phyloP scores from a whole-genome alignment of 1,140 invertebrate species.

The Sycobia sp. region DNA sequence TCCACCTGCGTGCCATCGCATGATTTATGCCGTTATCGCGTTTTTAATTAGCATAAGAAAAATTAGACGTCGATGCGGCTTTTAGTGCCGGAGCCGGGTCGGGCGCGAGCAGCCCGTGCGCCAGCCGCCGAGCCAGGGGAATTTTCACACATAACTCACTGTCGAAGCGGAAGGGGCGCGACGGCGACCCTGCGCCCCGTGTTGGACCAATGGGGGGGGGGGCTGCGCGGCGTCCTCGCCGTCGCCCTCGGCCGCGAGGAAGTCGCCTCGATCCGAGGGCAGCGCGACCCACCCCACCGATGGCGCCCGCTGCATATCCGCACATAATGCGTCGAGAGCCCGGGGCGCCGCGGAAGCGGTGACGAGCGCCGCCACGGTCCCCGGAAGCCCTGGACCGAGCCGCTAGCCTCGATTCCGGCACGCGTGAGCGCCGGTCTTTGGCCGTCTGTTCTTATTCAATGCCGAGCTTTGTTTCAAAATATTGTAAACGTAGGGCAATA shows the following conservation, averaged over 20 bases:
- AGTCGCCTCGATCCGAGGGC: slow-evolving; percentile 24
- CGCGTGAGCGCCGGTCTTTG: no score
- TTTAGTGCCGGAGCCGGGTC: neutral
- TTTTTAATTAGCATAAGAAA: slow-evolving; percentile 35
- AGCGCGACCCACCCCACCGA: slow-evolving; percentile 24
- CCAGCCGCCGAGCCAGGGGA: slow-evolving; percentile 1
- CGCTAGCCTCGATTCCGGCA: no score
- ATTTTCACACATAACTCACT: slow-evolving; percentile 37
- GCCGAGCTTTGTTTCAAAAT: slow-evolving; percentile 32
- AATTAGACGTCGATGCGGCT: slow-evolving; percentile 29
- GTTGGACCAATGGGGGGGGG: slow-evolving; percentile 8
- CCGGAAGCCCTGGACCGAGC: no score
- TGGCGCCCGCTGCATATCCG: neutral
- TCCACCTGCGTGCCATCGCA: neutral
- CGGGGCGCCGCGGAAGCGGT: slow-evolving; percentile 18
- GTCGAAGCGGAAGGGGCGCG: slow-evolving; percentile 19
- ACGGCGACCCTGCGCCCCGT: neutral
- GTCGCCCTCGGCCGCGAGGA: neutral
- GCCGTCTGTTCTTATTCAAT: slow-evolving; percentile 41
- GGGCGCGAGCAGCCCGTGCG: no score
- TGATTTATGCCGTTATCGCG: slow-evolving; percentile 29
- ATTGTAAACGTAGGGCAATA: no score
- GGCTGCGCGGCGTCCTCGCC: neutral
- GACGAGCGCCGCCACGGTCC: no score
- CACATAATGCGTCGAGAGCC: neutral